Evolutionary conservation across 1,140 invertebrate genomes (phyloP), one percentile per base, ranked within the genome.

Genomic region (Nasonia giraulti): DNA sequence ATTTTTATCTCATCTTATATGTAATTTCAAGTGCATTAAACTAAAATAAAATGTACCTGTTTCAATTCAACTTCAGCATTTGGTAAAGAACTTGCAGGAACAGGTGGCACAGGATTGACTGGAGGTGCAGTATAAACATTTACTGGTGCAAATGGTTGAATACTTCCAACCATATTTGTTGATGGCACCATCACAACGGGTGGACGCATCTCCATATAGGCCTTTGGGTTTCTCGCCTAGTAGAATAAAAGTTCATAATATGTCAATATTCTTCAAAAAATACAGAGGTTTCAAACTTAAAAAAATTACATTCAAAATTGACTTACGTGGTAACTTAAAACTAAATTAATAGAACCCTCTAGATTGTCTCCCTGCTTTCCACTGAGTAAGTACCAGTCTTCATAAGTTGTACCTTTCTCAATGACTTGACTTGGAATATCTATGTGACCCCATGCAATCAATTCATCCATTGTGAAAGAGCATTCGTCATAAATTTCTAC

Each of bases 401-500:
- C 98, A 86, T 97, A 95, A 0, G 97, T 98, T 91, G 98, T 96
- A 2, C 97, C 97, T 91, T 95, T 94, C 79, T 99, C 94, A 83
- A 93, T 87, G 17, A 98, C 96, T 86, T 95, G 94, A 82, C 95
- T 93, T 4, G 98, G 98, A 90, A 99, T 97, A 40, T 95, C 95
- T 89, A 97, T 95, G 90, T 98, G 96, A 5, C 96, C 95, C 97
- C 97, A 99, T 1, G 98, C 98, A 88, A 99, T 97, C 84, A 98
- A 93, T 91, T 99, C 98, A 93, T 99, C 98, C 94, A 97, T 96
- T 37, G 97, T 98, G 91, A 99, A 99, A 3, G 98, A 97, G 93
- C 98, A 96, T 94, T 99, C 98, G 93, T 99, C 98, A 93, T 97
- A 99, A 85, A 99, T 97, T 95, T 99, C 98, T 90, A 99, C 88